Conservation (phyloP, 2,888 invertebrate species). For the Halictus ligatus region DNA sequence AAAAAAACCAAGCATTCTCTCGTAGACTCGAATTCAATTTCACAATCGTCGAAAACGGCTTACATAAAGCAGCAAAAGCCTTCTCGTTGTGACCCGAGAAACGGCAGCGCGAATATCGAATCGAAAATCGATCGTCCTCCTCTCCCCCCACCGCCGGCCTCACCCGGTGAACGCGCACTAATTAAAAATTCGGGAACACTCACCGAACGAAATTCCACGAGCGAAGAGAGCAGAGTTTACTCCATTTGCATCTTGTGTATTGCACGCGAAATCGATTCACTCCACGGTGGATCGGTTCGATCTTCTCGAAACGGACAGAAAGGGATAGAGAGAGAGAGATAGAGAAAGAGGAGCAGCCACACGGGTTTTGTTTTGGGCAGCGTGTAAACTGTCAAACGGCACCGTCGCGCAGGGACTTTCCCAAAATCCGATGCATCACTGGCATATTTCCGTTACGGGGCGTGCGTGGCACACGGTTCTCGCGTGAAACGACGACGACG, state of each 20-base stretch:
- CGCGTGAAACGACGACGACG: background rate
- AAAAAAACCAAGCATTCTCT: background rate
- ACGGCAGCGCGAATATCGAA: background rate
- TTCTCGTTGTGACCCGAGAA: background rate
- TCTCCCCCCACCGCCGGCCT: background rate
- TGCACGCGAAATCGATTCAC: background rate
- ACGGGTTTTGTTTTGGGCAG: slow-evolving; percentile 15
- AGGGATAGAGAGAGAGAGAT: too few species aligned
- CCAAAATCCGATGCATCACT: slow-evolving; percentile 35
- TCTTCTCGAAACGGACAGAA: background rate
- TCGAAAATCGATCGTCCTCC: background rate
- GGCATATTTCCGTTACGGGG: slow-evolving; percentile 6
- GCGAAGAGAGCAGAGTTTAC: slow-evolving; percentile 8
- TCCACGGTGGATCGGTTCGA: slow-evolving; percentile 8
- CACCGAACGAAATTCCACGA: slow-evolving; percentile 41
- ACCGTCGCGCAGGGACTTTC: slow-evolving; percentile 23
- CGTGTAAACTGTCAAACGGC: slow-evolving; percentile 55
- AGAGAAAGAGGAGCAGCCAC: background rate
- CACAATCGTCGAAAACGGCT: background rate
- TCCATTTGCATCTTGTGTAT: slow-evolving; percentile 14
- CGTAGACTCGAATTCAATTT: background rate
- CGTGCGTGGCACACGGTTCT: background rate
- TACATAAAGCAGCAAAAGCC: background rate
- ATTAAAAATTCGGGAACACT: slow-evolving; percentile 23
- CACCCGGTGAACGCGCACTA: background rate